Conservation (phyloP, 2,797 vertebrate genomes). For the Allobates femoralis region DNA sequence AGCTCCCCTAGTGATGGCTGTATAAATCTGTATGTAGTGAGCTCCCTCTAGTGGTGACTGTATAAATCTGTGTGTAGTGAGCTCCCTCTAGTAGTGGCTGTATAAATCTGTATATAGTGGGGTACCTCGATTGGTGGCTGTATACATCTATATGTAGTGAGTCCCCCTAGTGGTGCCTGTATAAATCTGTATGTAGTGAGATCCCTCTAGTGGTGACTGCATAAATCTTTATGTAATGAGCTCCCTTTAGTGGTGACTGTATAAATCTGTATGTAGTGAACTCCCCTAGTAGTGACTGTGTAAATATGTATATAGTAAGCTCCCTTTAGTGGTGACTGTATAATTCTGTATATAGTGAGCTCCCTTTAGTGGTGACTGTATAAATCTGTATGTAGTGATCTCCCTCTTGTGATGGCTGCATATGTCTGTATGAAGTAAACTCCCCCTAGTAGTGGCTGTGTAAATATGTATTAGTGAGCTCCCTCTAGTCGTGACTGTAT, state of each 20-base stretch:
- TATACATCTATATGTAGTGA: background rate
- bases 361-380: too few relatives aligned
- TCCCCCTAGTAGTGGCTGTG: background rate
- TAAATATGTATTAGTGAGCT: background rate
- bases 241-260: background rate
- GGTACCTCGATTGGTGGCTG: background rate
- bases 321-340: background rate
- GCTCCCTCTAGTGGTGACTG: background rate
- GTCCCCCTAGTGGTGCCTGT: background rate
- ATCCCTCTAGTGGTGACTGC: background rate
- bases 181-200: slow-evolving; percentile 1
- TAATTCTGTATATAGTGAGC: background rate
- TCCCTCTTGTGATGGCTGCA: background rate
- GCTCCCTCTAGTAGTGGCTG: background rate
- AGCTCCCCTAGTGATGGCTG: background rate
- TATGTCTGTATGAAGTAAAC: background rate
- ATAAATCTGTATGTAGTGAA: background rate
- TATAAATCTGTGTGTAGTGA: slow-evolving; percentile 3
- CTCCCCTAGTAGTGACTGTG: background rate
- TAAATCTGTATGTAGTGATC: background rate
- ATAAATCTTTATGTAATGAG: slow-evolving; percentile 2
- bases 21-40: slow-evolving; percentile 5
- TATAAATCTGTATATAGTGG: background rate
- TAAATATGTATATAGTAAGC: background rate
- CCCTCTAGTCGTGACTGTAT: background rate